Conservation (phyloP, 1,140 invertebrate species). For the Zaprionus inermis region DNA sequence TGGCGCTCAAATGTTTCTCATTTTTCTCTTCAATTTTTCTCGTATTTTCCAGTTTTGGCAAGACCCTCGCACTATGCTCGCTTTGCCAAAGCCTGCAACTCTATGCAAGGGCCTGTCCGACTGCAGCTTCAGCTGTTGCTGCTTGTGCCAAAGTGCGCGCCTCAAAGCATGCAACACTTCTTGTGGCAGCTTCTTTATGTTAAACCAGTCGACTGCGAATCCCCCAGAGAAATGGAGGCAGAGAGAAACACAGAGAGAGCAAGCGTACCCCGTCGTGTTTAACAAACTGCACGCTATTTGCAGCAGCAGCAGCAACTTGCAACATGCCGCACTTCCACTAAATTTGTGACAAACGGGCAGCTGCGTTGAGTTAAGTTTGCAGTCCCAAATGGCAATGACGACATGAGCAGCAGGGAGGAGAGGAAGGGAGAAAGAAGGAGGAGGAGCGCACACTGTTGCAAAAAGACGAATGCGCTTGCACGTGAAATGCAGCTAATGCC, state of each 20-base stretch:
- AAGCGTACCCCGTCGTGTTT: constrained; percentile 22
- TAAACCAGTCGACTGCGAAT: constrained; percentile 58
- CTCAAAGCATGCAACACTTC: constrained; percentile 66
- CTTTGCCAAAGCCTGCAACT: background rate
- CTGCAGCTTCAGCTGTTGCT: constrained; percentile 16
- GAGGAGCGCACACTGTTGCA: background rate
- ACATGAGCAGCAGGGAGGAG: background rate
- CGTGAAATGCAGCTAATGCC: constrained; percentile 61
- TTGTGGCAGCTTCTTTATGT: constrained; percentile 38
- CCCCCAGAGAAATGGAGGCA: constrained; percentile 18
- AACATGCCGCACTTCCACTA: constrained; percentile 47
- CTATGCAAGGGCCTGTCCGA: no score
- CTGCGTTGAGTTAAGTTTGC: constrained; percentile 55
- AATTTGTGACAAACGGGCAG: constrained; percentile 69
- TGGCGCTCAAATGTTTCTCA: background rate
- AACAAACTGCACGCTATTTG: constrained; percentile 58
- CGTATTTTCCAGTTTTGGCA: background rate
- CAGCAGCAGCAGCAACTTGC: constrained; percentile 36
- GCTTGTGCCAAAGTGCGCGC: constrained; percentile 8
- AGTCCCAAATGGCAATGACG: constrained; percentile 42
- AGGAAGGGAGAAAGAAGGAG: no score
- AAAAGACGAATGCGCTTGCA: constrained; percentile 55
- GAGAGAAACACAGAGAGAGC: background rate
- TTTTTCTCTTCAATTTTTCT: background rate
- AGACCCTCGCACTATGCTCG: background rate